phyloP scores from a whole-genome alignment of 2,113 vertebrate species.

The Hypanus sabinus region DNA sequence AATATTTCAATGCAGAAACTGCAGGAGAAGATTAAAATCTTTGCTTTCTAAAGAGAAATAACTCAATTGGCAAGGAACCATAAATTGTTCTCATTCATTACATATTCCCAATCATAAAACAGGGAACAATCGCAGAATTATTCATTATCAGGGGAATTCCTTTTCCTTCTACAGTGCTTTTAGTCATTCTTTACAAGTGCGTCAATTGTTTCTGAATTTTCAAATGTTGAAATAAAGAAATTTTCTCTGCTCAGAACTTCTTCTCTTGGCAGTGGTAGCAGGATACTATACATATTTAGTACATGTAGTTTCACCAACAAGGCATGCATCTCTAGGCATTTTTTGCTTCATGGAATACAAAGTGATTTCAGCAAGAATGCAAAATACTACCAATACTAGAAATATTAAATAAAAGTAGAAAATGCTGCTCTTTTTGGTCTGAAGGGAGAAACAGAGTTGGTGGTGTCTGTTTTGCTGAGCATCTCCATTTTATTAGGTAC shows the following conservation, averaged over 20 bases:
- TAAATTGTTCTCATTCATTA: constrained; percentile 1
- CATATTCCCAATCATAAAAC: background rate
- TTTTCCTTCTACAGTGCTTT: background rate
- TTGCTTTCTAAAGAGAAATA: background rate
- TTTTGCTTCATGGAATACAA: no score
- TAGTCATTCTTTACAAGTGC: background rate
- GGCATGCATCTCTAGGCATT: no score
- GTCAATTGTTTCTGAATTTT: background rate
- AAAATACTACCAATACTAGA: no score
- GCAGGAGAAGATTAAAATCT: background rate
- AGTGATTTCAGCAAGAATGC: no score
- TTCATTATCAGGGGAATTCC: background rate
- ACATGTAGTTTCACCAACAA: no score
- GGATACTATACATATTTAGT: no score
- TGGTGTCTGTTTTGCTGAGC: no score
- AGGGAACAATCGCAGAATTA: background rate
- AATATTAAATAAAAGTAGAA: no score
- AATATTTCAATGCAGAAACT: background rate
- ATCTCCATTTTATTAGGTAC: no score
- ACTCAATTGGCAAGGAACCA: background rate
- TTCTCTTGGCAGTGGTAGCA: no score
- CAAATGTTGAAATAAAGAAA: background rate
- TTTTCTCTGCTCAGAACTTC: background rate
- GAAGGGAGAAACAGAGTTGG: no score
- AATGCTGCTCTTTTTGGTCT: no score